phyloP scores from a whole-genome alignment of 2,888 invertebrate genomes.

The Phaonia tiefii region DNA sequence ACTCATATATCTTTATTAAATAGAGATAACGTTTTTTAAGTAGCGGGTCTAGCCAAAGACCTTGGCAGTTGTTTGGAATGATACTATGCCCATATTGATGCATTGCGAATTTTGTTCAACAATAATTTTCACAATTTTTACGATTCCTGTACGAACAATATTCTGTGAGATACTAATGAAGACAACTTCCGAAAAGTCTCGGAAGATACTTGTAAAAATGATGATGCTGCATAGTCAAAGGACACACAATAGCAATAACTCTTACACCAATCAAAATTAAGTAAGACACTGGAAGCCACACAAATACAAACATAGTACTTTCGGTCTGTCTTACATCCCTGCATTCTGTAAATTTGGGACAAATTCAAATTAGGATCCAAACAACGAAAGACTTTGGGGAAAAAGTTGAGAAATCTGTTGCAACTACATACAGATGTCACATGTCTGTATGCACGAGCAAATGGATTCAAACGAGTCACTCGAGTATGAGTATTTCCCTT shows the following conservation, averaged over 20 bases:
- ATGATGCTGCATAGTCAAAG: background rate
- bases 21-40: too few relatives aligned
- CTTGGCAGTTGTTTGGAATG: too few relatives aligned
- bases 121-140: too few relatives aligned
- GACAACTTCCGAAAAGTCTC: too few relatives aligned
- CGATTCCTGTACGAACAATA: too few relatives aligned
- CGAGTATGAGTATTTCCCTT: background rate
- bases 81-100: too few relatives aligned
- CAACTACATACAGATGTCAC: too few relatives aligned
- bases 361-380: slow-evolving; percentile 4
- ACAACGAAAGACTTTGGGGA: slow-evolving; percentile 6
- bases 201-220: background rate
- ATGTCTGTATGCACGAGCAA: background rate
- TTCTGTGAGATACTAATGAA: too few relatives aligned
- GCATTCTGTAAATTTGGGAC: background rate
- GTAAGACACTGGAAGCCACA: background rate
- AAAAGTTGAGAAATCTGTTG: slow-evolving; percentile 10
- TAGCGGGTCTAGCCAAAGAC: too few relatives aligned
- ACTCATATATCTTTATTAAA: too few relatives aligned
- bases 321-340: background rate
- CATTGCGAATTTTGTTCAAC: too few relatives aligned
- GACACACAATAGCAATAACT: too few relatives aligned
- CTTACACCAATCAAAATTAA: slow-evolving; percentile 34
- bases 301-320: background rate
- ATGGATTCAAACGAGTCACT: background rate